These are phyloP conservation scores for Drosophila takahashii DNA, from an alignment of 1,140 invertebrate genomes.

Conservation along the genomic window DNA sequence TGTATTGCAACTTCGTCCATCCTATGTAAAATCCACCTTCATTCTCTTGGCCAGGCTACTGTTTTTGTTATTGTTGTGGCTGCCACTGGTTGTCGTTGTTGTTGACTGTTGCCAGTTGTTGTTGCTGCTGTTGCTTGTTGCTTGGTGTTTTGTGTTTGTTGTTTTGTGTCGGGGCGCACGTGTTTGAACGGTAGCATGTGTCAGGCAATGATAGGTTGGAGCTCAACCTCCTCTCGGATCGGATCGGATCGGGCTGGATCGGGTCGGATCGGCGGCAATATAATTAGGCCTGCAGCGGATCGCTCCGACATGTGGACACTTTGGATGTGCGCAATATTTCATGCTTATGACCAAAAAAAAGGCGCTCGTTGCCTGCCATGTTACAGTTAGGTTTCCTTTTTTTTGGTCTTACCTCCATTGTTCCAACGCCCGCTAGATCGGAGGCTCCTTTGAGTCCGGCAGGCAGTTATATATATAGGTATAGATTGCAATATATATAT, in stretches of 20 bases:
- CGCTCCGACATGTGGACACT: slow-evolving; percentile 55
- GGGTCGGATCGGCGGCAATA: slow-evolving; percentile 62
- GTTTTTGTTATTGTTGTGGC: slow-evolving; percentile 20
- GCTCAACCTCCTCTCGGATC: slow-evolving; percentile 21
- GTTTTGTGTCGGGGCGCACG: slow-evolving; percentile 52
- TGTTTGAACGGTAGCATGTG: slow-evolving; percentile 70
- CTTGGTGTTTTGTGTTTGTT: slow-evolving; percentile 21
- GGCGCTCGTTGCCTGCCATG: slow-evolving; percentile 61
- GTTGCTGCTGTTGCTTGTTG: slow-evolving; percentile 15
- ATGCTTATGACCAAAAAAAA: slow-evolving; percentile 71
- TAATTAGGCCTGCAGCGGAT: slow-evolving; percentile 79
- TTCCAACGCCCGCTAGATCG: slow-evolving; percentile 49
- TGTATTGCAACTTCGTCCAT: slow-evolving; percentile 15
- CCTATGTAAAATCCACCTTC: background rate
- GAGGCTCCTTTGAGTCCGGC: slow-evolving; percentile 60
- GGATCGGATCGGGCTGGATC: slow-evolving; percentile 7
- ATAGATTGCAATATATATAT: slow-evolving; percentile 50
- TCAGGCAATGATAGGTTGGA: slow-evolving; percentile 71
- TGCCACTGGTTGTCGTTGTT: slow-evolving; percentile 22
- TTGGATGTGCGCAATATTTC: slow-evolving; percentile 81
- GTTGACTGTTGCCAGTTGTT: slow-evolving; percentile 23
- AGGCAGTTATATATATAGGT: slow-evolving; percentile 41
- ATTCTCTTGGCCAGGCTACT: slow-evolving; percentile 30
- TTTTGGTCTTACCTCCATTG: slow-evolving; percentile 39
- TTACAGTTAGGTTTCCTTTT: slow-evolving; percentile 73